These are phyloP conservation scores for Gallinago paraguaiae DNA, from an alignment of 2,113 vertebrate genomes.

Conservation along the genomic window DNA sequence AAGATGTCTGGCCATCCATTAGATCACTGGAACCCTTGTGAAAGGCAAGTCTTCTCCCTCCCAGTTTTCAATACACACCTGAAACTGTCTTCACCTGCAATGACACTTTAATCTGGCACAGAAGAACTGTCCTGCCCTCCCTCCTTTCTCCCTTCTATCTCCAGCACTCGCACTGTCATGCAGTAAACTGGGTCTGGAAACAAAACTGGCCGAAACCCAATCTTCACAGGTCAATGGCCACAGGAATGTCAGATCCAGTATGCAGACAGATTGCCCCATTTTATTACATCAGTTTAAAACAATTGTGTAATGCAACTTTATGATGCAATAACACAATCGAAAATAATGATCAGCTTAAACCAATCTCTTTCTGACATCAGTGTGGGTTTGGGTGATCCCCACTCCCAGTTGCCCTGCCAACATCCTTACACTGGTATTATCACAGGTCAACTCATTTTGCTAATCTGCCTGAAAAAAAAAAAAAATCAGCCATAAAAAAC, in stretches of 20 bases:
- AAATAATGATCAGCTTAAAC: not conserved
- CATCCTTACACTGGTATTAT: not conserved
- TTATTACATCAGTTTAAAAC: not conserved
- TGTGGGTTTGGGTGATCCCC: not conserved
- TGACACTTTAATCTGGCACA: not conserved
- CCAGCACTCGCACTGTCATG: fast-evolving
- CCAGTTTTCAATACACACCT: not conserved
- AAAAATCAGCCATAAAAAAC: not conserved
- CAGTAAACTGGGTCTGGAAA: not conserved
- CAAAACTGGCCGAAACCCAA: not conserved
- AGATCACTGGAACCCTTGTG: not conserved
- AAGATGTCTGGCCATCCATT: not conserved
- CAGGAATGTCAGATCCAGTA: not conserved
- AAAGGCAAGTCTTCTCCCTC: not conserved
- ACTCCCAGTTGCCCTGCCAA: not conserved
- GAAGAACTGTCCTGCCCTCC: not conserved
- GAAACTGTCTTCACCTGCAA: not conserved
- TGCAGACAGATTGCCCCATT: not conserved
- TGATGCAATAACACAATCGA: not conserved
- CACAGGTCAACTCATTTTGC: not conserved
- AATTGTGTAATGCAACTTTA: not conserved
- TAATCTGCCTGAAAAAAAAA: not conserved
- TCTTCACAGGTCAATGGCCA: not conserved
- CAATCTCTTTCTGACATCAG: not conserved
- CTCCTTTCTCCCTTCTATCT: not conserved